Evolutionary conservation across 2,113 vertebrate species (phyloP).

Genomic region (Datnioides undecimradiatus): DNA sequence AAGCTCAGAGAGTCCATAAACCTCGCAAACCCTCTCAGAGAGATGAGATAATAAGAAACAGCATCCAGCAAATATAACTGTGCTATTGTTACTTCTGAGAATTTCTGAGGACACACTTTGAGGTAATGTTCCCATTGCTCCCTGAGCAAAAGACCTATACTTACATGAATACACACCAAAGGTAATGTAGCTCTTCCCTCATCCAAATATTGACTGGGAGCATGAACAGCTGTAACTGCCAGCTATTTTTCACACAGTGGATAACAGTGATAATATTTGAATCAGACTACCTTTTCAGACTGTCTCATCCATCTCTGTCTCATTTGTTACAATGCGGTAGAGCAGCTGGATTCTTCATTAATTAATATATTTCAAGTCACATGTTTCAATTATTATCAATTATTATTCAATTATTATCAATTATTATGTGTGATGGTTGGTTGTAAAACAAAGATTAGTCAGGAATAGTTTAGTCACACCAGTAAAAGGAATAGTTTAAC

Average conservation of each 20-base stretch:
- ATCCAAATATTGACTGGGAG: conserved; percentile 46
- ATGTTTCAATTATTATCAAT: too few relatives aligned
- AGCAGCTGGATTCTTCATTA: background rate
- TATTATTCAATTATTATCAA: too few relatives aligned
- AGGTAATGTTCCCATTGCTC: conserved; percentile 16
- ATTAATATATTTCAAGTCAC: too few relatives aligned
- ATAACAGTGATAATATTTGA: conserved; percentile 34
- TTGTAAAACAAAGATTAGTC: background rate
- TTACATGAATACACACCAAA: conserved; percentile 2
- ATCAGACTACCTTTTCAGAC: background rate
- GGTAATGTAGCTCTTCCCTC: conserved; percentile 22
- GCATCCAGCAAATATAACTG: background rate
- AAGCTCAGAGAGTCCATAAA: background rate
- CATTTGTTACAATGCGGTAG: background rate
- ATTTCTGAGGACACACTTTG: conserved; percentile 23
- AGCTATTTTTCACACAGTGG: conserved; percentile 30
- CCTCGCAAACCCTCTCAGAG: background rate
- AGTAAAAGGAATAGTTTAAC: background rate
- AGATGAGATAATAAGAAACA: conserved; percentile 15
- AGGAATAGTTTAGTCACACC: too few relatives aligned
- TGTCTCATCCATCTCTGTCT: background rate
- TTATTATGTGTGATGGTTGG: background rate
- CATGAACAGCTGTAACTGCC: conserved; percentile 20
- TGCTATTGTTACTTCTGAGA: conserved; percentile 16
- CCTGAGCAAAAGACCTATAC: background rate